Percentiles rank a stretch among this genome's conserved stretches.
These are phyloP conservation scores for Heteromyza rotundicornis DNA, from an alignment of 2,888 invertebrate species.

Conservation along the genomic window DNA sequence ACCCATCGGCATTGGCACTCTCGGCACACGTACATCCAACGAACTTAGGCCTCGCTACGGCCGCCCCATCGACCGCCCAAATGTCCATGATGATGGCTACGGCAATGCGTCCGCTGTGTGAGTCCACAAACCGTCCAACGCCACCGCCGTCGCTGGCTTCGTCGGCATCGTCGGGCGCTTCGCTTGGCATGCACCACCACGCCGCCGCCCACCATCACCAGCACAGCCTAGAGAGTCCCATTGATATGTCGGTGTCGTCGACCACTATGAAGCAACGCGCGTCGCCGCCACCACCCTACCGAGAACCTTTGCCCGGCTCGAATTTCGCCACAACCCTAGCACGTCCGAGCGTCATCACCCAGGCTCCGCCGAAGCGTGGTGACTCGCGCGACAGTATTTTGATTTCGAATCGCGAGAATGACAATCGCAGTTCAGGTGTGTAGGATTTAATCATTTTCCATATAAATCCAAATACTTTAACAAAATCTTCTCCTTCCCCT, in stretches of 20 bases:
- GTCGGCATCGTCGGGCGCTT: slow-evolving; percentile 21
- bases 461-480: too few relatives aligned
- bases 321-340: slow-evolving; percentile 52
- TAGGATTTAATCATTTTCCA: too few relatives aligned
- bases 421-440: slow-evolving; percentile 55
- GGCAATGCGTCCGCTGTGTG: slow-evolving; percentile 39
- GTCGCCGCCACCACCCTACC: slow-evolving; percentile 60
- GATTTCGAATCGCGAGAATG: slow-evolving; percentile 51
- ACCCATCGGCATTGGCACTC: slow-evolving; percentile 31
- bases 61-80: slow-evolving; percentile 21
- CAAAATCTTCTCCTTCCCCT: not conserved
- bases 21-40: slow-evolving; percentile 19
- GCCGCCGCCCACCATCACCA: slow-evolving; percentile 26
- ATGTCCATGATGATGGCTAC: slow-evolving; percentile 33
- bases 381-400: slow-evolving; percentile 44
- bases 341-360: slow-evolving; percentile 71
- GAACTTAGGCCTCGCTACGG: not conserved
- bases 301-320: slow-evolving; percentile 59
- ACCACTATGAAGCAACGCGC: slow-evolving; percentile 52
- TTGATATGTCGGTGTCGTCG: slow-evolving; percentile 61
- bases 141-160: slow-evolving; percentile 32
- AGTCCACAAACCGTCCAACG: slow-evolving; percentile 43
- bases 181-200: slow-evolving; percentile 22
- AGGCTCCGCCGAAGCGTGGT: slow-evolving; percentile 64
- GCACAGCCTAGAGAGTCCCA: slow-evolving; percentile 54